Evolutionary conservation across 2,113 vertebrate species (phyloP).

Genomic region (Gavialis gangeticus): DNA sequence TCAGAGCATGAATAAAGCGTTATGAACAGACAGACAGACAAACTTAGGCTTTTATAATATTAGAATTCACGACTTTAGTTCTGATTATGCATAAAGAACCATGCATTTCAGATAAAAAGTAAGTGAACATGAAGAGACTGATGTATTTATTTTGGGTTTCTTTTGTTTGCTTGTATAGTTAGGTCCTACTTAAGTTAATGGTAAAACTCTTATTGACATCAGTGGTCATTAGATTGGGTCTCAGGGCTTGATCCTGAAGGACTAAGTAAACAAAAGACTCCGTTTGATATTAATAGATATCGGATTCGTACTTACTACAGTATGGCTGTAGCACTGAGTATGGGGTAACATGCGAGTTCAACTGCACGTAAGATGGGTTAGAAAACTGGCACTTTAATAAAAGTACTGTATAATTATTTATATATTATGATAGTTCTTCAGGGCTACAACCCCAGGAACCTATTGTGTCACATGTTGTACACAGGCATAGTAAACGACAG

Average conservation of each 20-base stretch:
- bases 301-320: not conserved
- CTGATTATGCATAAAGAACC: not conserved
- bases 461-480: not conserved
- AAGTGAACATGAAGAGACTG: not conserved
- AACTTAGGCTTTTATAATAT: too few species aligned
- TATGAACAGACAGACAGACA: too few species aligned
- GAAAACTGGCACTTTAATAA: not conserved
- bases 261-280: too few species aligned
- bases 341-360: not conserved
- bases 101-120: not conserved
- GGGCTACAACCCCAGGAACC: not conserved
- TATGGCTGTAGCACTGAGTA: not conserved
- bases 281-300: not conserved
- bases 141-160: not conserved
- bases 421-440: not conserved
- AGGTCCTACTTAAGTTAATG: not conserved
- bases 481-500: fast-evolving
- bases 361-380: not conserved
- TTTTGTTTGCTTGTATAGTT: not conserved
- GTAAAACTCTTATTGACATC: not conserved
- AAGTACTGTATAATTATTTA: not conserved
- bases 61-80: too few species aligned
- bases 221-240: not conserved
- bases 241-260: not conserved
- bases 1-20: too few species aligned